Conservation (phyloP, 2,113 vertebrate species). For the Promerops cafer region DNA sequence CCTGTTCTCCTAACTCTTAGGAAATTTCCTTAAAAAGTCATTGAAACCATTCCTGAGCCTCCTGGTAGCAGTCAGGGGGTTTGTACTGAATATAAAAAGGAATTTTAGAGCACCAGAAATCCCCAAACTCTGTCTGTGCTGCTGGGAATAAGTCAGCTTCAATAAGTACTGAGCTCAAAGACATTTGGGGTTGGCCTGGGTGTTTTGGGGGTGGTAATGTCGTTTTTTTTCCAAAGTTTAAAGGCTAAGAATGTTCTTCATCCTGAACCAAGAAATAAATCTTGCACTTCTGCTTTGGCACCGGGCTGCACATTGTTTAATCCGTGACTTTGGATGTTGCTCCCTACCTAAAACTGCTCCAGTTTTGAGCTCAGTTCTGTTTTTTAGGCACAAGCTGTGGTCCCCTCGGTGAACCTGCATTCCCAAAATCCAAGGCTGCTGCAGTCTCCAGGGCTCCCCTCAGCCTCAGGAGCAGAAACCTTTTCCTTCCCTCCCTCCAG, state of each 20-base stretch:
- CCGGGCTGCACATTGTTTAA: not conserved
- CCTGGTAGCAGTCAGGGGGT: not conserved
- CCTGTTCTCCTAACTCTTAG: not conserved
- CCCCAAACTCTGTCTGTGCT: not conserved
- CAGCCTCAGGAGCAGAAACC: constrained; percentile 76
- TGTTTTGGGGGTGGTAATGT: not conserved
- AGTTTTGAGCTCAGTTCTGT: not conserved
- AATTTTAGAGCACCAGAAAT: not conserved
- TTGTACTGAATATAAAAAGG: not conserved
- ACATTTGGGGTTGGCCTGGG: not conserved
- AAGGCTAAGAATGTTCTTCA: not conserved
- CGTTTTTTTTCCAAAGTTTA: not conserved
- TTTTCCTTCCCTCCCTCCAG: constrained; percentile 81
- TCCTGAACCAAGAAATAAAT: not conserved
- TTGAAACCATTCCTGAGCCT: not conserved
- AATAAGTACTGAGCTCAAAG: fast-evolving
- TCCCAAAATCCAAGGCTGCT: constrained; percentile 81
- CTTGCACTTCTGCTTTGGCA: not conserved
- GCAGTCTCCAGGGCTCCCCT: constrained; percentile 81
- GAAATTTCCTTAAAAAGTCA: not conserved
- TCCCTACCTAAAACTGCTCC: fast-evolving
- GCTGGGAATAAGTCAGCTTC: not conserved
- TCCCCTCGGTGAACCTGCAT: constrained; percentile 77
- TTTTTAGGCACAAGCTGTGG: constrained; percentile 77
- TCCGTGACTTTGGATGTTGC: not conserved